Percentiles rank a stretch among this genome's conserved stretches.
These are phyloP conservation scores for Aix galericulata DNA, from an alignment of 2,113 vertebrate genomes.

Conservation along the genomic window DNA sequence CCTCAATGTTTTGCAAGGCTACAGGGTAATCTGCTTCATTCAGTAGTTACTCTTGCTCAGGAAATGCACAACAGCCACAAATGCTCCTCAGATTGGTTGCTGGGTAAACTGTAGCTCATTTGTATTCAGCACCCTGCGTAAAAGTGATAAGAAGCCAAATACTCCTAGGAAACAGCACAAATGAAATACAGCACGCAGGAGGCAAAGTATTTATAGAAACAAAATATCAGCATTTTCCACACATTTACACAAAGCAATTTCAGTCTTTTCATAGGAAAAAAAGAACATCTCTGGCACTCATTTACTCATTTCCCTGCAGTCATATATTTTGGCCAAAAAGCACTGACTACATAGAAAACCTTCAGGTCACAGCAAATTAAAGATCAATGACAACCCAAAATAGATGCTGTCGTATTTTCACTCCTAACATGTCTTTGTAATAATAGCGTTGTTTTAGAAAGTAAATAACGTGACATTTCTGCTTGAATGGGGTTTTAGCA, in stretches of 20 bases:
- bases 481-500: constrained; percentile 25
- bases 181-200: constrained; percentile 72
- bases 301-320: constrained; percentile 70
- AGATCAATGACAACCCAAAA: constrained; percentile 73
- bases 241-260: constrained; percentile 83
- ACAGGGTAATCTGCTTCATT: constrained; percentile 26
- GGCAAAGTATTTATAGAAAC: constrained; percentile 84
- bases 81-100: constrained; percentile 37
- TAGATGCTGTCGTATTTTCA: constrained; percentile 63
- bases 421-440: constrained; percentile 54
- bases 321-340: constrained; percentile 62
- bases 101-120: constrained; percentile 62
- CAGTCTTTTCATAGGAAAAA: constrained; percentile 75
- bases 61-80: constrained; percentile 50
- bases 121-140: constrained; percentile 72
- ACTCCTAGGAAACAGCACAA: constrained; percentile 74
- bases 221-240: constrained; percentile 85
- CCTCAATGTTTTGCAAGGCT: constrained; percentile 48
- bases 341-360: constrained; percentile 69
- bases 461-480: constrained; percentile 65
- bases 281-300: constrained; percentile 66
- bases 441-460: constrained; percentile 66
- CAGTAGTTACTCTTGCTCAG: constrained; percentile 54
- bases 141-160: constrained; percentile 77
- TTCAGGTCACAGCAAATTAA: constrained; percentile 72